These are phyloP conservation scores for Holothuria glaberrima DNA, from an alignment of 35 echinoderm and acorn worm species.

Conservation along the genomic window DNA sequence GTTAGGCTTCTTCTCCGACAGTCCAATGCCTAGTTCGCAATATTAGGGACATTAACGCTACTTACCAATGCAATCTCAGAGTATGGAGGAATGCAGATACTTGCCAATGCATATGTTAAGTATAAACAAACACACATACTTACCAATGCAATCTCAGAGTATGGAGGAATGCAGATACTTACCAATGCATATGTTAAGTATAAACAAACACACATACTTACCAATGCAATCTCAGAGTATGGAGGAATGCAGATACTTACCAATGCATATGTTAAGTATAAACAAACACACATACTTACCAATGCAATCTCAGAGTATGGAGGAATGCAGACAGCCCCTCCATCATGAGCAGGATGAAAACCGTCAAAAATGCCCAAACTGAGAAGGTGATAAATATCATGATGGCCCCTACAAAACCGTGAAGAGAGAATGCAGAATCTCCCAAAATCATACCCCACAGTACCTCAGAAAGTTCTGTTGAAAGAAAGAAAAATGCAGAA, in stretches of 20 bases:
- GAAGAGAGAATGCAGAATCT: constrained; percentile 26
- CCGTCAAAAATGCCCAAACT: constrained; percentile 84
- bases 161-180: constrained; percentile 74
- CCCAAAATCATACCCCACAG: constrained; percentile 91
- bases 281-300: constrained; percentile 47
- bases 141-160: constrained; percentile 95
- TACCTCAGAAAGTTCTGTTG: constrained; percentile 87
- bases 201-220: constrained; percentile 36
- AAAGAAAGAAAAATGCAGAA: neutral
- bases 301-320: constrained; percentile 95
- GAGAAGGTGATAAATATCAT: constrained; percentile 79
- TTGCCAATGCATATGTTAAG: too few species aligned
- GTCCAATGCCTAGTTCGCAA: too few species aligned
- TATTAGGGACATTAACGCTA: too few species aligned
- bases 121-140: constrained; percentile 16
- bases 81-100: constrained; percentile 94
- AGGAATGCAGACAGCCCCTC: constrained; percentile 95
- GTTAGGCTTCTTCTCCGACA: too few species aligned
- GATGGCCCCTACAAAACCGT: constrained; percentile 33
- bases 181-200: too few species aligned
- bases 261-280: too few species aligned
- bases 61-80: constrained; percentile 97
- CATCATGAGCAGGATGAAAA: constrained; percentile 89
- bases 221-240: constrained; percentile 97
- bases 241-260: constrained; percentile 83